phyloP scores from a whole-genome alignment of 2,113 vertebrate genomes.

The Callospermophilus lateralis region DNA sequence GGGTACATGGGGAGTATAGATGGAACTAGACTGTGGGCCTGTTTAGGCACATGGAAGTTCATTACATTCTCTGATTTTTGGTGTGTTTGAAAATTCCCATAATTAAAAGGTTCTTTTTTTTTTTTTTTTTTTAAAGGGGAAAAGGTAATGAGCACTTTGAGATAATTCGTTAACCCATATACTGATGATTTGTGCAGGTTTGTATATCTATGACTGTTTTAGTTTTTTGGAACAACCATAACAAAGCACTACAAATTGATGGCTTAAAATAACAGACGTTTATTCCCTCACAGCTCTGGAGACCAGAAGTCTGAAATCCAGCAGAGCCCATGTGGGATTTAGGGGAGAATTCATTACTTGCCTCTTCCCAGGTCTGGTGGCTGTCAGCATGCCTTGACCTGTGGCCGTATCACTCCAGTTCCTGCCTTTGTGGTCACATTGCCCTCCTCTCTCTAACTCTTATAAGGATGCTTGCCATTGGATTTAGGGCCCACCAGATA shows the following conservation, averaged over 20 bases:
- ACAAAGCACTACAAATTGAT: neutral
- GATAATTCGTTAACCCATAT: neutral
- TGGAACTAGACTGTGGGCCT: neutral
- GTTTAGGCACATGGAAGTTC: neutral
- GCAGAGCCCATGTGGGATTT: accelerated
- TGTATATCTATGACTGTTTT: neutral
- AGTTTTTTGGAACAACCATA: neutral
- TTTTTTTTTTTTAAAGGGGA: neutral
- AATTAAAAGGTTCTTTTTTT: neutral
- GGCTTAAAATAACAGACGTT: neutral
- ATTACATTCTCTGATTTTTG: neutral
- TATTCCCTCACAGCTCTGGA: neutral
- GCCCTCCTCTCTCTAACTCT: neutral
- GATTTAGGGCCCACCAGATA: neutral
- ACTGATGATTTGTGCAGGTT: neutral
- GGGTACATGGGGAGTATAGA: neutral
- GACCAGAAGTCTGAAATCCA: neutral
- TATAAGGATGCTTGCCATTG: neutral
- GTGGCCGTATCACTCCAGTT: neutral
- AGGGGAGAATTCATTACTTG: neutral
- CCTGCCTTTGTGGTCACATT: neutral
- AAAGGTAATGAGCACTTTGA: constrained; percentile 30
- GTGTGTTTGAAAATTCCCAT: neutral
- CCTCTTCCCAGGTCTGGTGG: neutral
- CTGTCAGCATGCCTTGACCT: neutral